phyloP scores from a whole-genome alignment of 1,140 invertebrate species.

The Halyomorpha halys region DNA sequence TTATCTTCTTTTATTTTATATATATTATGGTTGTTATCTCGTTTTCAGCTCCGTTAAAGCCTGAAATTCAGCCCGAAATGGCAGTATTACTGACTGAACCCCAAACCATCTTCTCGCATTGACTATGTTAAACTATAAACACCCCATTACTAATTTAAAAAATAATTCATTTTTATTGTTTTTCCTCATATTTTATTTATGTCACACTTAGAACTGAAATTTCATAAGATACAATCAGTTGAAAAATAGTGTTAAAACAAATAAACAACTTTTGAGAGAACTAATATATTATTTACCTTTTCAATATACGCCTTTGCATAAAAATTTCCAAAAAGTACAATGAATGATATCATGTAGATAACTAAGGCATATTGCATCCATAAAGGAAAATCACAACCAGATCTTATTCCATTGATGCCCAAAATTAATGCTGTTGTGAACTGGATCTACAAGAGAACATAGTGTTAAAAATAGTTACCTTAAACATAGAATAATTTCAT shows the following conservation, averaged over 20 bases:
- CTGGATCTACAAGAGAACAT: slow-evolving; percentile 50
- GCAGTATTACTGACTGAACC: too few relatives aligned
- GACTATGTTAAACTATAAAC: too few relatives aligned
- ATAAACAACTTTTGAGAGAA: too few relatives aligned
- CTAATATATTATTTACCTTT: slow-evolving; percentile 42
- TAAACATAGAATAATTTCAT: slow-evolving; percentile 8
- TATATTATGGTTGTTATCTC: too few relatives aligned
- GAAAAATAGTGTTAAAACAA: neutral
- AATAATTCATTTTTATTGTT: too few relatives aligned
- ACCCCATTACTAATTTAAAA: too few relatives aligned
- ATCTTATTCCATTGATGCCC: slow-evolving; percentile 69
- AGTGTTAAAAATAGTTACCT: too few relatives aligned
- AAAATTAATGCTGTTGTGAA: slow-evolving; percentile 75
- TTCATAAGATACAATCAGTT: neutral
- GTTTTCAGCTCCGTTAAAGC: too few relatives aligned
- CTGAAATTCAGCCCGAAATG: too few relatives aligned
- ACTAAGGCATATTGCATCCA: slow-evolving; percentile 92
- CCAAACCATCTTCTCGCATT: too few relatives aligned
- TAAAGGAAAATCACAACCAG: slow-evolving; percentile 75
- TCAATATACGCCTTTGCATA: slow-evolving; percentile 72
- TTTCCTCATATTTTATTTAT: neutral
- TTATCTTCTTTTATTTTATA: too few relatives aligned
- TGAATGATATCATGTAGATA: slow-evolving; percentile 82
- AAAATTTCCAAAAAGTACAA: slow-evolving; percentile 85
- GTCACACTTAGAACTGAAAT: neutral